A percentile compares a stretch with the other conserved stretches of the same genome.
Evolutionary conservation across 2,888 invertebrate genomes (phyloP).

Genomic region (Chesias legatella): DNA sequence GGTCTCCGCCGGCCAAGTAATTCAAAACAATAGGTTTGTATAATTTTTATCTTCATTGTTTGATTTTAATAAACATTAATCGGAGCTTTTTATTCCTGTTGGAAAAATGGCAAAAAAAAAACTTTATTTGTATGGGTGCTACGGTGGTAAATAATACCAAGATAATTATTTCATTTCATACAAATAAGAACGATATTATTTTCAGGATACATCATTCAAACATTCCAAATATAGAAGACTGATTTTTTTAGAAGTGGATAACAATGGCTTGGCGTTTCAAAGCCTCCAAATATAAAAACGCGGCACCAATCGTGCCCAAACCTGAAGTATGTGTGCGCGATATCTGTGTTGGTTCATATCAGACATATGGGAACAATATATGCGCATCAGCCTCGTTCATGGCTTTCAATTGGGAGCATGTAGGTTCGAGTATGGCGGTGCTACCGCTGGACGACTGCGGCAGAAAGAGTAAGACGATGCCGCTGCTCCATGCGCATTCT

Average conservation of each 20-base stretch:
- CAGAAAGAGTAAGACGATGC: constrained; percentile 93
- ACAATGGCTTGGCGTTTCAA: constrained; percentile 97
- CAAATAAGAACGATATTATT: too few species aligned
- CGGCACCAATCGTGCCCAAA: constrained; percentile 96
- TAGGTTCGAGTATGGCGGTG: constrained; percentile 94
- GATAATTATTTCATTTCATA: too few species aligned
- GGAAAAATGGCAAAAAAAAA: not conserved
- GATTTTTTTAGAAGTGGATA: constrained; percentile 57
- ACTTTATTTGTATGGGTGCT: not conserved
- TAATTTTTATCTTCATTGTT: constrained; percentile 32
- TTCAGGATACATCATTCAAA: constrained; percentile 48
- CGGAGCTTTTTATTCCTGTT: not conserved
- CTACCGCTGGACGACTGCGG: constrained; percentile 93
- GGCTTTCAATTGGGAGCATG: constrained; percentile 97
- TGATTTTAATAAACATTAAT: constrained; percentile 1
- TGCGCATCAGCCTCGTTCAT: constrained; percentile 95
- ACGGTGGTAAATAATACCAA: not conserved
- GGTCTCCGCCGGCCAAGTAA: constrained; percentile 63
- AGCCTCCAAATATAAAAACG: constrained; percentile 99
- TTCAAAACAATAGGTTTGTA: constrained; percentile 74
- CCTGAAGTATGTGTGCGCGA: constrained; percentile 95
- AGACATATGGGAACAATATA: constrained; percentile 97
- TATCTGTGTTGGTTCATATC: constrained; percentile 94
- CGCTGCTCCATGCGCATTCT: constrained; percentile 90
- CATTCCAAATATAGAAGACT: constrained; percentile 75